A percentile compares a stretch with the other conserved stretches of the same genome.
These are phyloP conservation scores for Trilocha varians DNA, from an alignment of 2,888 invertebrate genomes.

Conservation along the genomic window DNA sequence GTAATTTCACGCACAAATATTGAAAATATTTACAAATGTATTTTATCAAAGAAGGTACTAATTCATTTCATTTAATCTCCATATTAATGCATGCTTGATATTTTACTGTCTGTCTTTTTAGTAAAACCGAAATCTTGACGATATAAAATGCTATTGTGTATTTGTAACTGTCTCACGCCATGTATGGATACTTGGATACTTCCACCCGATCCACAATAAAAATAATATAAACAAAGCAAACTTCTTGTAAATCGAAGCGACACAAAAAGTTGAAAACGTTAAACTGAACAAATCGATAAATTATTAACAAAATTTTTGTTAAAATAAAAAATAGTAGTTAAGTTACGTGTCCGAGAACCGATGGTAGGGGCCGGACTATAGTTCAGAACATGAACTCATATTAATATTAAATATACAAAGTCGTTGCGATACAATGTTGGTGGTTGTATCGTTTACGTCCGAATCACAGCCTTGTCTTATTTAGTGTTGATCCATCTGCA, in stretches of 20 bases:
- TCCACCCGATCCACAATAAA: too few relatives aligned
- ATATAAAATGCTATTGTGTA: too few relatives aligned
- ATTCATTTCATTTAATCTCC: too few relatives aligned
- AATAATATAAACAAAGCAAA: not conserved
- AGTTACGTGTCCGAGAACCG: conserved; percentile 22
- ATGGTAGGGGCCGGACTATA: conserved; percentile 12
- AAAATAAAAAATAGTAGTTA: conserved; percentile 41
- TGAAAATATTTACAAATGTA: too few relatives aligned
- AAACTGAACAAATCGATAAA: conserved; percentile 56
- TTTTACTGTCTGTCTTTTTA: too few relatives aligned
- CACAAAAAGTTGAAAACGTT: conserved; percentile 19
- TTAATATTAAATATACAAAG: conserved; percentile 18
- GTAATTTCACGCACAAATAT: too few relatives aligned
- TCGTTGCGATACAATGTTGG: conserved; percentile 31
- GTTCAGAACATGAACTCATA: conserved; percentile 24
- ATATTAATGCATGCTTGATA: too few relatives aligned
- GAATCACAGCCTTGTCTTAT: conserved; percentile 24
- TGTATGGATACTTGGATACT: too few relatives aligned
- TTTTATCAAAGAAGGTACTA: too few relatives aligned
- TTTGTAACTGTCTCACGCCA: too few relatives aligned
- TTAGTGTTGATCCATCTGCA: conserved; percentile 70
- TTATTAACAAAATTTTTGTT: conserved; percentile 66
- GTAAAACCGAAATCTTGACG: too few relatives aligned
- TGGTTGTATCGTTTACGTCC: conserved; percentile 28
- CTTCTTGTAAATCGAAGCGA: not conserved